A percentile compares a stretch with the other conserved stretches of the same genome.
Evolutionary conservation across 2,888 invertebrate species (phyloP).

Genomic region (Ophonus ardosiacus): DNA sequence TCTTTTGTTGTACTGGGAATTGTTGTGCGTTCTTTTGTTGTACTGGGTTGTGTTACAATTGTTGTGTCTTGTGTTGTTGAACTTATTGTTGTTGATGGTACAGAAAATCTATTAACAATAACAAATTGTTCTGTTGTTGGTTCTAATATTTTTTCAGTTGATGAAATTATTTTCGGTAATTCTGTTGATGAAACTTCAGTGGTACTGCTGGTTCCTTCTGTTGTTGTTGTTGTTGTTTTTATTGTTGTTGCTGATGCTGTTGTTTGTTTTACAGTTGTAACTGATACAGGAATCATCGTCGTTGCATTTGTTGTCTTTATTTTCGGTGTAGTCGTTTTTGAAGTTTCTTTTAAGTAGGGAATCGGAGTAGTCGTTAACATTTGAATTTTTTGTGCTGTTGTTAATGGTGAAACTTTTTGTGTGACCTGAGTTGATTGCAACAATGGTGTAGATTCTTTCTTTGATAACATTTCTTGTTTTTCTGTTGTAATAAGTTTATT

Average conservation of each 20-base stretch:
- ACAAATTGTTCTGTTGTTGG: background rate
- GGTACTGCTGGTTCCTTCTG: background rate
- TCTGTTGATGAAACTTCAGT: slow-evolving; percentile 17
- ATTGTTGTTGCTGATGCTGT: background rate
- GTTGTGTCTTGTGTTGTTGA: slow-evolving; percentile 65
- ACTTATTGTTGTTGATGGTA: slow-evolving; percentile 71
- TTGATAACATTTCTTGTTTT: slow-evolving; percentile 43
- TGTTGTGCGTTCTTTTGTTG: slow-evolving; percentile 66
- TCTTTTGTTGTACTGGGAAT: slow-evolving; percentile 63
- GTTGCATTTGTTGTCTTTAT: slow-evolving; percentile 36
- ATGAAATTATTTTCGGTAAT: slow-evolving; percentile 50
- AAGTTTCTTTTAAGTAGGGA: slow-evolving; percentile 32
- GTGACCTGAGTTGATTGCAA: slow-evolving; percentile 15
- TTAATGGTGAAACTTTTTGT: slow-evolving; percentile 33
- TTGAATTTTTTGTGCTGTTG: slow-evolving; percentile 36
- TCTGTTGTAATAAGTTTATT: slow-evolving; percentile 23
- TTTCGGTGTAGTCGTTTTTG: slow-evolving; percentile 21
- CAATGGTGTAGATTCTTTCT: background rate
- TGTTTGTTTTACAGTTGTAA: background rate
- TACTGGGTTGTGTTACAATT: slow-evolving; percentile 67
- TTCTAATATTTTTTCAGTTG: slow-evolving; percentile 1
- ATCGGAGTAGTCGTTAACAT: slow-evolving; percentile 46
- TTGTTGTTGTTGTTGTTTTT: background rate
- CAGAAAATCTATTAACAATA: slow-evolving; percentile 32
- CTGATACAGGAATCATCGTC: background rate